Evolutionary conservation across 2,888 invertebrate genomes (phyloP).

Genomic region (Eupithecia inturbata): DNA sequence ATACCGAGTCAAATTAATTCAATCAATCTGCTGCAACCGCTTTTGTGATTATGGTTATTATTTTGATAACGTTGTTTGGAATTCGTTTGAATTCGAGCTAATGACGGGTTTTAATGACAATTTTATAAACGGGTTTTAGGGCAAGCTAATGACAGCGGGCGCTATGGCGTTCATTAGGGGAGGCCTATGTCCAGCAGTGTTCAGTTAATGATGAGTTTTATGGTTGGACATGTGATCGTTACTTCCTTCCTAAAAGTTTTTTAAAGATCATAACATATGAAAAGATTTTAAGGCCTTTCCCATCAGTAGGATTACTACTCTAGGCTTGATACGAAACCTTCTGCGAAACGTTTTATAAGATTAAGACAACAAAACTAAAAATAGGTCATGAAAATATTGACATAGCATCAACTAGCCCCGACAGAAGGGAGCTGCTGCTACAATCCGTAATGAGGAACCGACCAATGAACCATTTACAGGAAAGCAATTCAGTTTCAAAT

Average conservation of each 20-base stretch:
- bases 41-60: neutral
- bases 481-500: neutral
- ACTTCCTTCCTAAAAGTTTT: neutral
- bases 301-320: neutral
- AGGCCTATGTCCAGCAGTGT: too few relatives aligned
- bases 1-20: neutral
- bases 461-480: neutral
- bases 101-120: too few relatives aligned
- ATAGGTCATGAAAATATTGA: neutral
- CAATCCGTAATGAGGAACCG: neutral
- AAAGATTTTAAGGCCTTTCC: too few relatives aligned
- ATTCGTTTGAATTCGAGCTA: neutral
- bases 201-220: too few relatives aligned
- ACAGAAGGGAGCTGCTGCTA: neutral
- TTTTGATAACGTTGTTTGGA: neutral
- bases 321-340: neutral
- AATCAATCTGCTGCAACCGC: neutral
- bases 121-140: neutral
- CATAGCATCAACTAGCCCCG: neutral
- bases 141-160: too few relatives aligned
- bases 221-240: too few relatives aligned
- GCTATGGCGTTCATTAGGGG: too few relatives aligned
- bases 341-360: neutral
- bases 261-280: neutral
- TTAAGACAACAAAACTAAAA: neutral